These are phyloP conservation scores for Bellardia pandia DNA, from an alignment of 2,888 invertebrate genomes.

Conservation along the genomic window DNA sequence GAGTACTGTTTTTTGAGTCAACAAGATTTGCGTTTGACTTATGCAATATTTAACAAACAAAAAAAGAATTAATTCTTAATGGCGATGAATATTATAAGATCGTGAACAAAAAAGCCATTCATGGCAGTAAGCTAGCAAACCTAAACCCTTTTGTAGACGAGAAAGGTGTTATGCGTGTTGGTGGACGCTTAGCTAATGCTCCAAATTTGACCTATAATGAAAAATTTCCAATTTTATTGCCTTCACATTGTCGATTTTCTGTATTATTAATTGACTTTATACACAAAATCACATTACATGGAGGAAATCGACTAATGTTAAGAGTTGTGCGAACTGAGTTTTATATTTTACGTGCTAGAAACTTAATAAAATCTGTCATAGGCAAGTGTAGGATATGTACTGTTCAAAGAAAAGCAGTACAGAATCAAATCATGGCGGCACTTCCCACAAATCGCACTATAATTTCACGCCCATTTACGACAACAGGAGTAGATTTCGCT, in stretches of 20 bases:
- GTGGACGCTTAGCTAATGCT: too few relatives aligned
- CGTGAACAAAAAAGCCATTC: neutral
- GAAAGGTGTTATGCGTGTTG: neutral
- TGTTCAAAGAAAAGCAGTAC: neutral
- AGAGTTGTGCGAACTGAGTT: conserved; percentile 10
- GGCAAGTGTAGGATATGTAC: neutral
- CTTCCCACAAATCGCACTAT: neutral
- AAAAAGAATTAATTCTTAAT: too few relatives aligned
- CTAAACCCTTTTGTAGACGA: conserved; percentile 1
- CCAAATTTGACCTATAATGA: too few relatives aligned
- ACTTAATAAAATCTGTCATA: conserved; percentile 9
- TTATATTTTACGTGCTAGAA: neutral
- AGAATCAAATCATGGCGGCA: neutral
- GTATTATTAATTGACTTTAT: neutral
- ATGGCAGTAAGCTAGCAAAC: neutral
- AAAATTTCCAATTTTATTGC: neutral
- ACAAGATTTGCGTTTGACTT: too few relatives aligned
- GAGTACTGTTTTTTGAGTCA: too few relatives aligned
- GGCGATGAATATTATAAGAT: neutral
- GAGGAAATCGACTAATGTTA: neutral
- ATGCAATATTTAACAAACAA: too few relatives aligned
- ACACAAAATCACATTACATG: neutral
- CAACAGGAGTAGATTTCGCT: too few relatives aligned
- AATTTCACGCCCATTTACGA: neutral
- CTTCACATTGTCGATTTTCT: neutral